Percentiles rank a stretch among this genome's conserved stretches.
These are phyloP conservation scores for Corythoichthys intestinalis DNA, from an alignment of 2,113 vertebrate species.

Conservation along the genomic window DNA sequence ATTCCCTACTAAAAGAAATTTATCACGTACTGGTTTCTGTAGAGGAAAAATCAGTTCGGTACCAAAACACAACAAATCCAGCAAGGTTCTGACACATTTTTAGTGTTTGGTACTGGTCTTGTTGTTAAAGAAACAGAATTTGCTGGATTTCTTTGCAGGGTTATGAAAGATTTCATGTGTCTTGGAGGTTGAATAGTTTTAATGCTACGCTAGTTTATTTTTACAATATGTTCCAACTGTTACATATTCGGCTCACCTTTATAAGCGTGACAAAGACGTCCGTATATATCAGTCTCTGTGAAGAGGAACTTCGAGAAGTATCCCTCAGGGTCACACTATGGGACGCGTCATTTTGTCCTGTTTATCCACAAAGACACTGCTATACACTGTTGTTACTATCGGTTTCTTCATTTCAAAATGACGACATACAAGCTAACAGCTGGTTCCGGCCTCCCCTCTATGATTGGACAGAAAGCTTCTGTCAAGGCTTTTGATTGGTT, in stretches of 20 bases:
- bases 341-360: conserved; percentile 39
- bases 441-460: conserved; percentile 38
- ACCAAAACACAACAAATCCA: no score
- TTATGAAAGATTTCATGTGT: background rate
- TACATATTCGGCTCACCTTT: conserved; percentile 45
- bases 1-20: no score
- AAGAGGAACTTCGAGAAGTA: background rate
- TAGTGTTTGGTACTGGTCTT: no score
- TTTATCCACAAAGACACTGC: background rate
- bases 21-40: no score
- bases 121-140: no score
- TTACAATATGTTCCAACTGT: background rate
- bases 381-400: no score
- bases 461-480: conserved; percentile 46
- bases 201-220: conserved; percentile 44
- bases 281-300: background rate
- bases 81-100: no score
- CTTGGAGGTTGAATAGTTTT: background rate
- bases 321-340: background rate
- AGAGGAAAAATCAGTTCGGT: no score
- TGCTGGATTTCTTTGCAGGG: background rate
- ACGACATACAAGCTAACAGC: conserved; percentile 46
- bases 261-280: background rate
- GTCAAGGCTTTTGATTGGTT: conserved; percentile 44
- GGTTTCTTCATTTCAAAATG: background rate